Base-by-base conservation (phyloP, 2,113 vertebrate genomes). In the Gymnorhina tibicen region DNA sequence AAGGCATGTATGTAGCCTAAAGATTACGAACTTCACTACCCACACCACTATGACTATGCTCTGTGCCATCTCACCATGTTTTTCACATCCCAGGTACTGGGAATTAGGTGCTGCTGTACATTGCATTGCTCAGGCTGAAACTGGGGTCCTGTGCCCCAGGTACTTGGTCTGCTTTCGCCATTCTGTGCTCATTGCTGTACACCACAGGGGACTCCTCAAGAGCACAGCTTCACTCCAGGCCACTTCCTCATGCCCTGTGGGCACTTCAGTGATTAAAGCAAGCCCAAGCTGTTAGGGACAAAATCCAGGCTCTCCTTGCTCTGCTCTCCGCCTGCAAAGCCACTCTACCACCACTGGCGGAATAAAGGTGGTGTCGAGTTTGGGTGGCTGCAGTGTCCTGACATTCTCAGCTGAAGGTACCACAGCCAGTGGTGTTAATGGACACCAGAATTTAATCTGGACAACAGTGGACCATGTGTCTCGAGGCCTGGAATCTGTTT, bases 381-480 rank as follows among this genome's bases (percentile, higher is more conserved):
- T 52, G 30, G 16, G 8, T 55, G 70, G 56, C 69, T 84, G 66
- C 60, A 78, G 33, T 6, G 0, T 64, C 66, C 52, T 90, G 59
- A 9, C 33, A 7, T 15, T 63, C 72, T 53, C 44, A 50, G 44
- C 27, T 27, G 49, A 70, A 68, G 0, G 0, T 60, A 10, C 35
- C 1, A 0, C 73, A 72, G 42, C 47, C 16, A 9, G n/a, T 11
- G 24, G 7, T 56, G 10, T 13, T 16, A 49, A 41, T 16, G 1
- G 73, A 35, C 78, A 15, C 17, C 59, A 88, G 37, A 85, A 85
- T 41, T 41, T 13, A 44, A 56, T 37, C 11, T 9, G 69, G 3
- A 16, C 49, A 64, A 5, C 3, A 2, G 20, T 3, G 9, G 30
- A 35, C 17, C 3, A 1, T 6, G 1, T 70, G 7, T 55, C 44